A percentile compares a stretch with the other conserved stretches of the same genome.
These are phyloP conservation scores for Eupeodes luniger DNA, from an alignment of 2,888 invertebrate species.

Conservation along the genomic window DNA sequence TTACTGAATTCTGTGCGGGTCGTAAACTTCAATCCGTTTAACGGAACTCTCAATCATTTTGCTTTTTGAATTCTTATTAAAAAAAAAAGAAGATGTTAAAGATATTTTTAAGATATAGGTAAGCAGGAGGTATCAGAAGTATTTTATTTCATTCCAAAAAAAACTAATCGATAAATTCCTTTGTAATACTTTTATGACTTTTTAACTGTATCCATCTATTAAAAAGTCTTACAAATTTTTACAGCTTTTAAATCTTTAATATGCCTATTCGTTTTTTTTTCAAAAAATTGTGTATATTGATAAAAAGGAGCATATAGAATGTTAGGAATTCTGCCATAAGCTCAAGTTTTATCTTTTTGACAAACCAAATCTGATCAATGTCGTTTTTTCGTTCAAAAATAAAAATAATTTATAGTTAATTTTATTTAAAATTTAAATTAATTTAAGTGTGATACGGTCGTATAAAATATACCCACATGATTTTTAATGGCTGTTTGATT, in stretches of 20 bases:
- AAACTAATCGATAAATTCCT: constrained; percentile 4
- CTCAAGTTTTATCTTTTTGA: not conserved
- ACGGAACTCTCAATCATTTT: not conserved
- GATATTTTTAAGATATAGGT: not conserved
- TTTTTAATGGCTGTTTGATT: constrained; percentile 19
- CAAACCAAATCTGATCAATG: constrained; percentile 24
- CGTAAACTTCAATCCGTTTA: too few relatives aligned
- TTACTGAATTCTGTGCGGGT: not conserved
- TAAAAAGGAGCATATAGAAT: not conserved
- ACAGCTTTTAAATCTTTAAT: too few relatives aligned
- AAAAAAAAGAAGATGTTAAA: not conserved
- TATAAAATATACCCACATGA: constrained; percentile 15
- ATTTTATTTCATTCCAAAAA: not conserved
- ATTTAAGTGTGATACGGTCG: constrained; percentile 20
- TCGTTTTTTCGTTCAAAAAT: not conserved
- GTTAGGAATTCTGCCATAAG: not conserved
- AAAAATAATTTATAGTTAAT: not conserved
- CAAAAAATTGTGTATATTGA: too few relatives aligned
- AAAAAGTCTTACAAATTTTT: not conserved
- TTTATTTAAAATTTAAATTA: constrained; percentile 11
- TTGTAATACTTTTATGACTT: constrained; percentile 19
- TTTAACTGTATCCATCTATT: not conserved
- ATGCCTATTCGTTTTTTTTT: too few relatives aligned
- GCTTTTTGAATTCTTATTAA: not conserved
- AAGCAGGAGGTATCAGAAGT: not conserved